Evolutionary conservation across 1,140 invertebrate genomes (phyloP), one percentile per base, ranked within the genome.

Genomic region (Medauroidea extradentata): DNA sequence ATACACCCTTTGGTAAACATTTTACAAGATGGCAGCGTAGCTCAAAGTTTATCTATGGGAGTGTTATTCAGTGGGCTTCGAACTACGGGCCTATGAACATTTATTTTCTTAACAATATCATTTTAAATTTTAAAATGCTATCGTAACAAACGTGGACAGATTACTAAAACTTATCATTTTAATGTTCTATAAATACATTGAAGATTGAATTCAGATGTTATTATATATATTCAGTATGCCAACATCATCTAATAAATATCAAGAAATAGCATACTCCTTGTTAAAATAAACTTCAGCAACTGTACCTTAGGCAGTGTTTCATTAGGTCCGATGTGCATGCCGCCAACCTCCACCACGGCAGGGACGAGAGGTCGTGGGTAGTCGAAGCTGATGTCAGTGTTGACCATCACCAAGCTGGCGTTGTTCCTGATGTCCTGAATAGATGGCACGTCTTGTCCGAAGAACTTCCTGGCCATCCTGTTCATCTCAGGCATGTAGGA

Each of bases 371-470:
- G 81, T 29, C 79, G 71, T 2, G 83, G 79, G 70, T 83, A 82
- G 60, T 84, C 79, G 49, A 82, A 73, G 8, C 78, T 78, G 62
- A 80, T 82, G 69, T 87, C 83, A 16, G 81, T 81, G 62, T 86
- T 86, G 0, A 81, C 76, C 50, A 86, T 63, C 13, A 84, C 75
- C 43, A 85, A 65, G 64, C 81, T 84, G 3, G 81, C 79, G 60
- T 84, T 82, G 7, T 46, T 54, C 25, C 63, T 55, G 2, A 70
- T 48, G 25, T 69, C 67, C 3, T 19, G 9, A 7, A 69, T 3
- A 7, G 57, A 29, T 1, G 61, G 63, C 0, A 62, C 18, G 25
- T 51, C 19, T 2, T 56, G n/a, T 7, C 57, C 63, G 41, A 63
- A 56, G 27, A 29, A 29, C 25, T 52, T 13, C 44, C 78, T 75